Percentiles rank a stretch among this genome's conserved stretches.
Evolutionary conservation across 2,797 vertebrate genomes (phyloP).

Genomic region (Lateolabrax maculatus): DNA sequence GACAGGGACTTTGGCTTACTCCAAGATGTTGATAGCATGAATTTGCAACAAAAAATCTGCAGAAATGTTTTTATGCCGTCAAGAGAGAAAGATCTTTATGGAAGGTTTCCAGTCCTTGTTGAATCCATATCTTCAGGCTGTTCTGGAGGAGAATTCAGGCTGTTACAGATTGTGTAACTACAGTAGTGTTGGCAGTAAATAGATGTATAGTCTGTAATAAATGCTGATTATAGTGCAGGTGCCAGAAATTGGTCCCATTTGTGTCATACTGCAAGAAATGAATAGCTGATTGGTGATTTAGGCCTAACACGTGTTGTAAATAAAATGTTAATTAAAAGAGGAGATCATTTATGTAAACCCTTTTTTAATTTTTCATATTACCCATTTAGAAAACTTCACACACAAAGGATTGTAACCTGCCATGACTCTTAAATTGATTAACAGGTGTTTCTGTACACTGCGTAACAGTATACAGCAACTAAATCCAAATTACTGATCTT

Average conservation of each 20-base stretch:
- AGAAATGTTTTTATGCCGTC: constrained; percentile 1
- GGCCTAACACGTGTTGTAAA: constrained; percentile 12
- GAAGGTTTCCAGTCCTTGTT: not conserved
- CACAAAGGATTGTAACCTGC: not conserved
- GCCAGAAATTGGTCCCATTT: constrained; percentile 5
- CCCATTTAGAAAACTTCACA: not conserved
- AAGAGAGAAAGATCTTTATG: constrained; percentile 2
- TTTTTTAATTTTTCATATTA: too few relatives aligned
- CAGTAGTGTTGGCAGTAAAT: constrained; percentile 1
- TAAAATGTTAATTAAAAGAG: too few relatives aligned
- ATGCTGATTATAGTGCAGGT: not conserved
- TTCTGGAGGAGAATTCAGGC: constrained; percentile 4
- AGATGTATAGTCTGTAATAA: not conserved
- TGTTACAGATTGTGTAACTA: not conserved
- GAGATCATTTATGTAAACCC: too few relatives aligned
- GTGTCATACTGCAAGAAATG: not conserved
- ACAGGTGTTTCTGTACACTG: not conserved
- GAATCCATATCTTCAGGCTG: not conserved
- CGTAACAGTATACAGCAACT: not conserved
- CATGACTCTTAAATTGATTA: not conserved
- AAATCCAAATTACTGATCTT: not conserved
- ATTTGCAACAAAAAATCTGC: constrained; percentile 14
- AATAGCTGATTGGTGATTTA: not conserved
- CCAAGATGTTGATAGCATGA: constrained; percentile 8
- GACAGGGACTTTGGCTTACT: constrained; percentile 8